Percentiles rank a stretch among this genome's conserved stretches.
phyloP scores from a whole-genome alignment of 2,888 invertebrate genomes.

The Ormyrus rosae region DNA sequence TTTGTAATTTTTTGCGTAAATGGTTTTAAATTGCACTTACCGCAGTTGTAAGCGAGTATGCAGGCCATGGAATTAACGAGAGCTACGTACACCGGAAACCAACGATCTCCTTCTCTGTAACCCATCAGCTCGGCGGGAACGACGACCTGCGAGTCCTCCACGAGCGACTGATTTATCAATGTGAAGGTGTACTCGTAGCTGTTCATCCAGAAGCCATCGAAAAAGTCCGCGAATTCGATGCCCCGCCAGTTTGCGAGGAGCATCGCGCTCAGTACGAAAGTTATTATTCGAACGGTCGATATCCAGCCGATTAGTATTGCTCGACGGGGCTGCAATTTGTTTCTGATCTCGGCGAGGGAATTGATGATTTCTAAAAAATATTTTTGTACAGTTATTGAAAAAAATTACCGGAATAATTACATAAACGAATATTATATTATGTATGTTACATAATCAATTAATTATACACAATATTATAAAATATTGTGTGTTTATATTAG shows the following conservation, averaged over 20 bases:
- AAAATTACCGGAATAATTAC: too few relatives aligned
- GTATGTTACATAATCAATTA: too few relatives aligned
- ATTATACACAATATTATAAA: too few relatives aligned
- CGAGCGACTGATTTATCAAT: not conserved
- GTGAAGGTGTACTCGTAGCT: conserved; percentile 65
- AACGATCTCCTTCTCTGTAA: conserved; percentile 44
- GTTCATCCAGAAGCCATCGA: conserved; percentile 61
- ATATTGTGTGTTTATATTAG: too few relatives aligned
- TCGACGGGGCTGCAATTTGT: conserved; percentile 79
- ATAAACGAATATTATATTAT: too few relatives aligned
- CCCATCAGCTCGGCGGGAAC: not conserved
- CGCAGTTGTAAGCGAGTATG: conserved; percentile 82
- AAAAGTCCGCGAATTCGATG: conserved; percentile 64
- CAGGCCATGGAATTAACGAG: conserved; percentile 82
- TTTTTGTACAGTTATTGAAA: too few relatives aligned
- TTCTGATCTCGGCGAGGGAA: conserved; percentile 69
- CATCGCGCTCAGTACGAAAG: conserved; percentile 83
- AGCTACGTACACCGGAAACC: conserved; percentile 79
- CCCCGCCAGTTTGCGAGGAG: conserved; percentile 76
- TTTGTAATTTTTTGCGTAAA: too few relatives aligned
- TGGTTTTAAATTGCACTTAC: too few relatives aligned
- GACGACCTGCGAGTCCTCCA: conserved; percentile 5
- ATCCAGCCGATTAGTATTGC: conserved; percentile 86
- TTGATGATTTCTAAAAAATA: conserved; percentile 38
- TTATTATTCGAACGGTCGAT: conserved; percentile 85